These are phyloP conservation scores for Salminus brasiliensis DNA, from an alignment of 2,113 vertebrate genomes.

Conservation along the genomic window DNA sequence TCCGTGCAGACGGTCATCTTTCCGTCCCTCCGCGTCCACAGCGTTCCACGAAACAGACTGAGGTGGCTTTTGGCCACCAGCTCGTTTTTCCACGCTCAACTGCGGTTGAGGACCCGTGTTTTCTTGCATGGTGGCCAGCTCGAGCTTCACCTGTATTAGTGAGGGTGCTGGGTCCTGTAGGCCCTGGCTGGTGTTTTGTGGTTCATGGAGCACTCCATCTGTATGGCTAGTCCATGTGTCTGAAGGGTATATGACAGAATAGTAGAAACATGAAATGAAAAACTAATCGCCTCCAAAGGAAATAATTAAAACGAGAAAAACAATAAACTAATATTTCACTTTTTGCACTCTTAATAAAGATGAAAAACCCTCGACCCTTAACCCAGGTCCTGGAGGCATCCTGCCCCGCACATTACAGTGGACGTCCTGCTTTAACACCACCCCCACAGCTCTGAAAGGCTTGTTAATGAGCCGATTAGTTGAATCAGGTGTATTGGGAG, in stretches of 20 bases:
- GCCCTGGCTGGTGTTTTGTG: conserved; percentile 1
- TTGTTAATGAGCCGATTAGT: no score
- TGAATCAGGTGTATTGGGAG: no score
- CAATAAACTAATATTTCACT: not conserved
- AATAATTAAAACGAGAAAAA: not conserved
- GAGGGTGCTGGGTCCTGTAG: not conserved
- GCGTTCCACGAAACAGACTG: not conserved
- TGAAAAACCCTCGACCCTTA: no score
- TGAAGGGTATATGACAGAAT: conserved; percentile 14
- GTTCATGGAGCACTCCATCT: not conserved
- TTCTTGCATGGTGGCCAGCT: conserved; percentile 1
- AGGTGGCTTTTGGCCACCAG: not conserved
- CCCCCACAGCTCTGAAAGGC: no score
- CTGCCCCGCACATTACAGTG: no score
- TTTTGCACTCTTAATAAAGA: no score
- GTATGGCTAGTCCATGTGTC: not conserved
- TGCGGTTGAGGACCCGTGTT: not conserved
- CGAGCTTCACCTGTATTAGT: conserved; percentile 22
- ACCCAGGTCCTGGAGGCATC: no score
- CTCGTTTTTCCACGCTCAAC: not conserved
- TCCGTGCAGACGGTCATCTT: not conserved
- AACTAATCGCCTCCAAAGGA: not conserved
- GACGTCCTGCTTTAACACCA: no score
- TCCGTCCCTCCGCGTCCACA: not conserved
- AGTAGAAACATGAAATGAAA: conserved; percentile 12